A percentile compares a stretch with the other conserved stretches of the same genome.
Conservation (phyloP, 2,797 vertebrate species). For the Girardinus metallicus region DNA sequence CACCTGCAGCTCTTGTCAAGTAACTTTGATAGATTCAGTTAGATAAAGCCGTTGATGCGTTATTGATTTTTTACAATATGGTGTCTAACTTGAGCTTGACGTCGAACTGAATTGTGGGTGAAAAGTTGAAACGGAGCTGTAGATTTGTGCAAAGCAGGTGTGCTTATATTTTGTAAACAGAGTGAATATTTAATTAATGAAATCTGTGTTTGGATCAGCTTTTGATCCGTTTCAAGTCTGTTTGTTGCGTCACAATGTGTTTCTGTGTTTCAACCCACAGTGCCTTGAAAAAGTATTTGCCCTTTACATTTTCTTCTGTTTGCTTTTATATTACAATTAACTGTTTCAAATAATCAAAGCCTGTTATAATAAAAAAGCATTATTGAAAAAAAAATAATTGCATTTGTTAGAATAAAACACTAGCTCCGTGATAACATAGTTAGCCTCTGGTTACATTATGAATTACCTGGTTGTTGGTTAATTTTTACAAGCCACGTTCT, state of each 20-base stretch:
- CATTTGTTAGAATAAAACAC: not conserved
- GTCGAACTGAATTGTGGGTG: slow-evolving; percentile 19
- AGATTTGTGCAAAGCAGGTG: slow-evolving; percentile 30
- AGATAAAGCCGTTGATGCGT: slow-evolving; percentile 42
- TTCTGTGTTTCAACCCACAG: slow-evolving; percentile 18
- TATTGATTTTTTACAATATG: slow-evolving; percentile 39
- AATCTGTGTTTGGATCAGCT: slow-evolving; percentile 37
- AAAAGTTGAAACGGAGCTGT: slow-evolving; percentile 12
- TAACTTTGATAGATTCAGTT: slow-evolving; percentile 40
- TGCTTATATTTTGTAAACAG: slow-evolving; percentile 54
- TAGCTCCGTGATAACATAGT: not conserved
- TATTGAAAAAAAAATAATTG: not conserved
- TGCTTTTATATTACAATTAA: slow-evolving; percentile 15
- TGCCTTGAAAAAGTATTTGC: not conserved
- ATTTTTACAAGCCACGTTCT: not conserved
- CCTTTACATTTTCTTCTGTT: slow-evolving; percentile 9
- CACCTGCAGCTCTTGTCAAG: slow-evolving; percentile 52
- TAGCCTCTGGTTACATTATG: not conserved
- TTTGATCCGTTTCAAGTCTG: slow-evolving; percentile 45
- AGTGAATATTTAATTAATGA: slow-evolving; percentile 48
- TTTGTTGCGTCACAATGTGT: slow-evolving; percentile 31
- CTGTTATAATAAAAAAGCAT: not conserved
- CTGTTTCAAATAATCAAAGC: slow-evolving; percentile 6
- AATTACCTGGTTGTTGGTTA: not conserved
- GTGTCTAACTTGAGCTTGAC: slow-evolving; percentile 38